These are phyloP conservation scores for Germaria angustata DNA, from an alignment of 2,888 invertebrate species.

Conservation along the genomic window DNA sequence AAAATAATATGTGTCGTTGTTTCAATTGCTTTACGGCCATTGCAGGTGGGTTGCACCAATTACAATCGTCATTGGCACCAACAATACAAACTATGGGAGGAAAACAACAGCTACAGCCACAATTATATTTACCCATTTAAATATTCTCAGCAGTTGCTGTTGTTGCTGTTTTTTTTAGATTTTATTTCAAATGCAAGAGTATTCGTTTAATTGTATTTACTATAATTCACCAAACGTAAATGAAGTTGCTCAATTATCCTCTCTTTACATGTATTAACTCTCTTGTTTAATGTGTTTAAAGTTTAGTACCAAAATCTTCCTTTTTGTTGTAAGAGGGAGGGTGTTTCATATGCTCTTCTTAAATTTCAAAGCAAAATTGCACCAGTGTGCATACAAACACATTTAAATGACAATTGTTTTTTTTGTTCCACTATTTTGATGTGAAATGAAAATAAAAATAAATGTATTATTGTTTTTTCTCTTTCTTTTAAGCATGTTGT, in stretches of 20 bases:
- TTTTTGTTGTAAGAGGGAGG: slow-evolving; percentile 15
- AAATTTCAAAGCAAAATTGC: slow-evolving; percentile 5
- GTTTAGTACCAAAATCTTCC: slow-evolving; percentile 16
- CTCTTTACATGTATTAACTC: slow-evolving; percentile 12
- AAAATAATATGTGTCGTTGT: slow-evolving; percentile 54
- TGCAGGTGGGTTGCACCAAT: slow-evolving; percentile 78
- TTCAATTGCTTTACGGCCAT: slow-evolving; percentile 66
- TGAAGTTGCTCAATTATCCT: slow-evolving; percentile 5
- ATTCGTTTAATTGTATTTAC: slow-evolving; percentile 61
- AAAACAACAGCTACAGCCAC: slow-evolving; percentile 52
- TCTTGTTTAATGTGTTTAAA: slow-evolving; percentile 56
- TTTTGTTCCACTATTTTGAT: slow-evolving; percentile 53
- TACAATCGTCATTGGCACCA: slow-evolving; percentile 70
- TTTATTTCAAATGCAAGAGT: slow-evolving; percentile 50
- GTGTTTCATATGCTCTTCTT: slow-evolving; percentile 28
- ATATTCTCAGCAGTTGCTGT: background rate
- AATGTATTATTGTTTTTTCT: slow-evolving; percentile 30
- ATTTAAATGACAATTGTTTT: slow-evolving; percentile 75
- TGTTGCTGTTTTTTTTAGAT: slow-evolving; percentile 11
- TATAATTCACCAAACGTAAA: slow-evolving; percentile 37
- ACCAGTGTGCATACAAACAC: slow-evolving; percentile 31
- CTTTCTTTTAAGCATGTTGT: slow-evolving; percentile 1
- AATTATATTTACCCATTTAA: slow-evolving; percentile 40
- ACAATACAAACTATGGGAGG: slow-evolving; percentile 21
- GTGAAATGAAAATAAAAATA: slow-evolving; percentile 59